Base-by-base conservation (phyloP, 2,888 invertebrate species). In the Steinernema scapterisci region DNA sequence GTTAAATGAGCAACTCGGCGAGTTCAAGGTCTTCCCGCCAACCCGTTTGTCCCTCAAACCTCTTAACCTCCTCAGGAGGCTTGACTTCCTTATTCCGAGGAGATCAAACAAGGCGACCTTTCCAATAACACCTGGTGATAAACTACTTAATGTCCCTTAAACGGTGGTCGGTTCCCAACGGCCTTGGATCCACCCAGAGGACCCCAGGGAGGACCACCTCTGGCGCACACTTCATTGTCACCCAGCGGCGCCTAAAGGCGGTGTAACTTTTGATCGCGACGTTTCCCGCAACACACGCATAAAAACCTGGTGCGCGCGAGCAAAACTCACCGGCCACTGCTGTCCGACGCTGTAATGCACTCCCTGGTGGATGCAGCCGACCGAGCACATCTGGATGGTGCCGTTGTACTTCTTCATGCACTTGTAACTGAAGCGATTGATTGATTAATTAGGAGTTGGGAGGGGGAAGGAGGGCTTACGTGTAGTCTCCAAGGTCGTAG, bases 301-400 rank as follows among this genome's bases (percentile, higher is more conserved):
- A 54, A 75, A 45, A 27, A 75, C 23, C 19, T n/a, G 21, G 56
- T 21, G n/a, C n/a, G n/a, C n/a, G n/a, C 27, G 6, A 13, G 19
- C 23, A 25, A 38, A 46, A 75, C 78, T 78, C 71, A 84, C 85
- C 76, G 77, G 80, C 79, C 82, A 85, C 73, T 84, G 84, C 70
- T 86, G 78, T 43, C 85, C 86, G 52, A 86, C 73, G 63, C 71
- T 73, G 75, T 81, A 83, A 27, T 77, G 77, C 19, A 77, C 71
- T 38, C 82, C 82, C 19, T 83, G 75, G 75, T 82, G 81, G 51
- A 85, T 77, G 73, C 86, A 86, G 46, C 85, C 86, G 21, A 86
- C 83, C 54, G 85, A 79, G 76, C 84, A 84, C 80, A 86, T 78
- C 72, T 81, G 78, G 25, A 85, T 79, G 38, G 77, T 76, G 63